Conservation (phyloP, 2,113 vertebrate species). For the Geococcyx californianus region DNA sequence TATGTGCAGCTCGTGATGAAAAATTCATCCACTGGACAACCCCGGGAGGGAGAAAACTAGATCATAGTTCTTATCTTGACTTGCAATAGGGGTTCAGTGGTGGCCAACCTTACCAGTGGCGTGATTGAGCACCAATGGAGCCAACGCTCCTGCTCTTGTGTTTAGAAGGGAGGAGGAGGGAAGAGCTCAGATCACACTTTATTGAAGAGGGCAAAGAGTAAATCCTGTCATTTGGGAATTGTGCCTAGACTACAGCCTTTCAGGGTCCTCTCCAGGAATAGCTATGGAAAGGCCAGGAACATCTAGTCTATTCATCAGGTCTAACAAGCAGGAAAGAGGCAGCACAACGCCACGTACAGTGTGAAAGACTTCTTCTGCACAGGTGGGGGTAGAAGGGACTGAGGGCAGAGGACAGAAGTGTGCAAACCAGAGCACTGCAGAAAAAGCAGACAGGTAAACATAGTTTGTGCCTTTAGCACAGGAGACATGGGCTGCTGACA, state of each 20-base stretch:
- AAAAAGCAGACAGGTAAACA: not conserved
- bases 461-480: not conserved
- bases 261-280: not conserved
- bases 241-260: not conserved
- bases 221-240: not conserved
- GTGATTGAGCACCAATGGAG: not conserved
- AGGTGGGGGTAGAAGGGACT: not conserved
- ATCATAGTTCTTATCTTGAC: not conserved
- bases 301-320: not conserved
- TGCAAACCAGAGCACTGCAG: not conserved
- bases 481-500: not conserved
- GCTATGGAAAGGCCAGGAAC: not conserved
- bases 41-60: not conserved
- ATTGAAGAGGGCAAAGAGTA: not conserved
- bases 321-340: not conserved
- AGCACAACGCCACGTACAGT: not conserved
- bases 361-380: not conserved
- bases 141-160: not conserved
- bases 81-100: not conserved
- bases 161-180: not conserved
- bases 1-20: not conserved
- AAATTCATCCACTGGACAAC: slow-evolving; percentile 19
- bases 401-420: not conserved
- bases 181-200: not conserved
- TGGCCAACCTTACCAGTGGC: not conserved